Conservation (phyloP, 2,113 vertebrate species). For the Anthoscopus minutus region DNA sequence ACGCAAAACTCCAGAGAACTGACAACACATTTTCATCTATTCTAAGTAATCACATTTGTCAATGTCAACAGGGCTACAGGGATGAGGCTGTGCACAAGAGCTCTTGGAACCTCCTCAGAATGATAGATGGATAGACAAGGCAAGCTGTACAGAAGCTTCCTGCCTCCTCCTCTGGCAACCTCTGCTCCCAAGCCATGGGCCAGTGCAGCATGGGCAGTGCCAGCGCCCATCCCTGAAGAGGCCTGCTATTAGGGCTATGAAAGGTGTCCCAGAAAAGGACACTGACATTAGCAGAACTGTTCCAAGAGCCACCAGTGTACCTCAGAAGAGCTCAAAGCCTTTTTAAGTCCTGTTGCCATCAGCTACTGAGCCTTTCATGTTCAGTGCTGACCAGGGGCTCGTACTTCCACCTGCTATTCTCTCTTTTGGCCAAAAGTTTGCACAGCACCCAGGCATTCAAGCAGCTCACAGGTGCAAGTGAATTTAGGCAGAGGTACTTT, state of each 20-base stretch:
- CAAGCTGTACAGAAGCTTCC: neutral
- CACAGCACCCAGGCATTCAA: neutral
- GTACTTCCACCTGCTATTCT: neutral
- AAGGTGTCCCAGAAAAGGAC: neutral
- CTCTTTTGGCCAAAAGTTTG: neutral
- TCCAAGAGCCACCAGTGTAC: neutral
- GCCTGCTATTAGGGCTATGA: neutral
- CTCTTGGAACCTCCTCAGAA: neutral
- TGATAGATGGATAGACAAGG: neutral
- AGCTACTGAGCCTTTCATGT: neutral
- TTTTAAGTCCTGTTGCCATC: neutral
- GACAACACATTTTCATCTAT: neutral
- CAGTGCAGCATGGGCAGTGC: neutral
- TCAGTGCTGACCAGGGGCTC: neutral
- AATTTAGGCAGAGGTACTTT: neutral
- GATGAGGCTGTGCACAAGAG: neutral
- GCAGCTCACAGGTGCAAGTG: neutral
- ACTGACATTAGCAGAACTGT: rapidly evolving
- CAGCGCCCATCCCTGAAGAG: neutral
- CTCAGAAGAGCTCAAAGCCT: neutral
- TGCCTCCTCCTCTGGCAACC: neutral
- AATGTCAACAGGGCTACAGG: neutral
- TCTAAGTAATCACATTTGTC: neutral
- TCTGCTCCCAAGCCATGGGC: rapidly evolving
- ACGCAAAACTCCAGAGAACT: neutral